Percentiles rank a stretch among this genome's conserved stretches.
Conservation (phyloP, 1,140 invertebrate genomes). For the Pristionchus pacificus region DNA sequence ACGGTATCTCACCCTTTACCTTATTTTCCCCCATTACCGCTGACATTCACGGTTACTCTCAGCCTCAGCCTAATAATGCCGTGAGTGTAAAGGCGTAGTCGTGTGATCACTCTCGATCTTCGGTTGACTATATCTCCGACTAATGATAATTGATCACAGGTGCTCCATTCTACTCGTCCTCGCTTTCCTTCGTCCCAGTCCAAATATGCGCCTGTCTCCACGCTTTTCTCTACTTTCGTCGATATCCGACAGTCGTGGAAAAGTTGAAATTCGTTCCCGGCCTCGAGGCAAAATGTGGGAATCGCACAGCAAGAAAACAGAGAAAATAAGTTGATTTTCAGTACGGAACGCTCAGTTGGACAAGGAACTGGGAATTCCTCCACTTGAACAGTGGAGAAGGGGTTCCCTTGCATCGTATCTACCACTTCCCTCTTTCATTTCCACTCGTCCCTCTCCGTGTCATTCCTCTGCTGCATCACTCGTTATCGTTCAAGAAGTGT, state of each 20-base stretch:
- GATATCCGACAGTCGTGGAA: constrained; percentile 34
- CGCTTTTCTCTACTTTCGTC: constrained; percentile 34
- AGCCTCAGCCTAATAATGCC: neutral
- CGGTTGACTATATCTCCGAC: neutral
- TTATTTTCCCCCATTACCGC: neutral
- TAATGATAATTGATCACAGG: constrained; percentile 9
- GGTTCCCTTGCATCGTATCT: constrained; percentile 32
- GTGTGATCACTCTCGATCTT: too few species aligned
- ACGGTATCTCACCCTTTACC: constrained; percentile 17
- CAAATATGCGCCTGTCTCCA: constrained; percentile 40
- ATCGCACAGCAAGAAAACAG: neutral
- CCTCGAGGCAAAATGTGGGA: constrained; percentile 33
- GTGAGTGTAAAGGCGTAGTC: neutral
- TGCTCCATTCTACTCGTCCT: constrained; percentile 37
- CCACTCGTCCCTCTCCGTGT: constrained; percentile 11
- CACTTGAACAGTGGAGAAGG: constrained; percentile 23
- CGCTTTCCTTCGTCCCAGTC: constrained; percentile 36
- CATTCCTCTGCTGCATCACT: constrained; percentile 7
- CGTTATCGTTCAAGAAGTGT: neutral
- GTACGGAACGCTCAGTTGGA: constrained; percentile 29
- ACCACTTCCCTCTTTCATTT: constrained; percentile 21
- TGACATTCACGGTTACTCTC: neutral
- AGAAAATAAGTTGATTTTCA: constrained; percentile 6
- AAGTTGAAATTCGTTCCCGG: constrained; percentile 39
- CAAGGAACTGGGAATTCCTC: constrained; percentile 33